phyloP scores from a whole-genome alignment of 2,888 invertebrate species.

The Hirtodrosophila duncani region DNA sequence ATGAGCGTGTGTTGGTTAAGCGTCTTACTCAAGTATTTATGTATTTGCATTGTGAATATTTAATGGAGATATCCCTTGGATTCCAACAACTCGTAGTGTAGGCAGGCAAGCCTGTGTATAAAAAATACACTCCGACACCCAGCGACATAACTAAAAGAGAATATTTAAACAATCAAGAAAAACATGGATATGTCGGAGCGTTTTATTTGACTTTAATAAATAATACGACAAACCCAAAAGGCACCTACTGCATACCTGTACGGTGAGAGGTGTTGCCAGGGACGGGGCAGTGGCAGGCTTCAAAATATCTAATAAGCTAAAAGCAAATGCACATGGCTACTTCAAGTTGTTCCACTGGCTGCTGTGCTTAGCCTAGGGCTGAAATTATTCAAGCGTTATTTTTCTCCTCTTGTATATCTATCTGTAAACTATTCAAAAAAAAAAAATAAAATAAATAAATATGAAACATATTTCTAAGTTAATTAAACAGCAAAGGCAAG shows the following conservation, averaged over 20 bases:
- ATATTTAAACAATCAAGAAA: slow-evolving; percentile 57
- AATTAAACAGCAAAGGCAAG: slow-evolving; percentile 71
- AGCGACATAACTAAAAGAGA: slow-evolving; percentile 49
- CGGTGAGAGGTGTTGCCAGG: slow-evolving; percentile 3
- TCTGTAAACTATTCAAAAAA: slow-evolving; percentile 57
- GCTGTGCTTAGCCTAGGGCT: slow-evolving; percentile 50
- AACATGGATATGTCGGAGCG: slow-evolving; percentile 4
- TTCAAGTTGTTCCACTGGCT: slow-evolving; percentile 32
- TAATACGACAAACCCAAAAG: slow-evolving; percentile 52
- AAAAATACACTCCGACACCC: slow-evolving; percentile 43
- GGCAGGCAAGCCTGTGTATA: slow-evolving; percentile 22
- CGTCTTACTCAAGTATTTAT: slow-evolving; percentile 70
- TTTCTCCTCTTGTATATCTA: not conserved
- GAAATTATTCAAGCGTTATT: slow-evolving; percentile 51
- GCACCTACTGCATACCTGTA: no score
- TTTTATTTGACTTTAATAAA: slow-evolving; percentile 56
- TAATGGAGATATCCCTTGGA: slow-evolving; percentile 63
- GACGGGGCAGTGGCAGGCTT: not conserved
- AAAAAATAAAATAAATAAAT: no score
- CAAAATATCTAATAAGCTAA: slow-evolving; percentile 38
- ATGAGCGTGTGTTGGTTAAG: slow-evolving; percentile 46
- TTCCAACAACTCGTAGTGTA: slow-evolving; percentile 52
- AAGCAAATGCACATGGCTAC: slow-evolving; percentile 47
- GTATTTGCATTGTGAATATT: slow-evolving; percentile 72
- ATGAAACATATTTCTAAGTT: slow-evolving; percentile 73